Evolutionary conservation across 2,113 vertebrate genomes (phyloP), one percentile per base, ranked within the genome.

Genomic region (Elephantulus edwardii): DNA sequence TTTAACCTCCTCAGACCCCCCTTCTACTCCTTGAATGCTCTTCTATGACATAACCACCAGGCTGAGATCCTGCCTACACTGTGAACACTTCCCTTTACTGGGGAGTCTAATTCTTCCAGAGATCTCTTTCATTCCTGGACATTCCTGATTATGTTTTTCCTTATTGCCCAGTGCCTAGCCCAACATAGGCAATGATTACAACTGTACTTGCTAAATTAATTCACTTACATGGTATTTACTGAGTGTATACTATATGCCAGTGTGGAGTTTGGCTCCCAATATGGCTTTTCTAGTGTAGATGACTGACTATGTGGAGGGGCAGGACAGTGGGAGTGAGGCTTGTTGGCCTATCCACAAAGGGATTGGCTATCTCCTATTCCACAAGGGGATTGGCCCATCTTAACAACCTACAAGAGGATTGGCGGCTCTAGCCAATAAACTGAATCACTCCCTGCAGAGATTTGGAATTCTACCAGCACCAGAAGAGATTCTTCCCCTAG

Each of bases 1-100:
- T 90, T 50, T 77, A 54, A 66, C 66, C 48, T 88, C 79, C 86
- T 80, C 54, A 93, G 86, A 71, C 1, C 5, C 56, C 70, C 14
- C 8, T 90, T 74, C 17, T 30, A 22, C 58, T n/a, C 33, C 66
- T 80, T 90, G 80, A 66, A 42, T 87, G 56, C 17, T 46, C 58
- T 74, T 48, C 50, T n/a, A 71, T 40, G 40, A 9, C 28, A 2
- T 48, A 50, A 28, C 19, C 11, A 56, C 14, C 3, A 44, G 38
- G 52, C 24, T 84, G 68, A 68, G 14, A 13, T 62, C 7, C 16
- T 44, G 16, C 54, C 30, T 48, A 9, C 12, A 9, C 20, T 26
- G 12, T 72, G 56, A 78, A 8, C 19, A 46, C 26, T 91, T 83
- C 56, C 26, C 35, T 58, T 88, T 62, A 70, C 24, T 70, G n/a